Evolutionary conservation across 2,797 vertebrate species (phyloP).

Genomic region (Molothrus ater): DNA sequence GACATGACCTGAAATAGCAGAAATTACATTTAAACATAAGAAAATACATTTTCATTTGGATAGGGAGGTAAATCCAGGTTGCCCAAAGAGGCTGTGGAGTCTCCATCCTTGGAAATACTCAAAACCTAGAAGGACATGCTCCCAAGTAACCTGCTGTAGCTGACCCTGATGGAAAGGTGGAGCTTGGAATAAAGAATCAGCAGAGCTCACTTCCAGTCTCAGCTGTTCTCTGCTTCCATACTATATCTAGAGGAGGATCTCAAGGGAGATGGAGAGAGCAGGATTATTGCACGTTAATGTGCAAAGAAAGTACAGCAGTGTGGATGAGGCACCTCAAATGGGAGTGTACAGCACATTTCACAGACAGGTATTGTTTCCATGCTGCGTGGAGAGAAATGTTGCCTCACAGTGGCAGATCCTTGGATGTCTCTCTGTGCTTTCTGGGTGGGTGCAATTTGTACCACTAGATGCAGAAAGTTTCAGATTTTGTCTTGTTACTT

Average conservation of each 20-base stretch:
- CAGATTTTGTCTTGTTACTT: background rate
- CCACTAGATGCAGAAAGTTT: background rate
- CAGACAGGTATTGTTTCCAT: background rate
- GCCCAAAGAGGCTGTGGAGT: background rate
- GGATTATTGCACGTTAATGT: background rate
- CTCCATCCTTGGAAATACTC: background rate
- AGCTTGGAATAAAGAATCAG: background rate
- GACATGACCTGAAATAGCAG: background rate
- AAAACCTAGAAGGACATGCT: background rate
- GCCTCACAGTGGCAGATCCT: background rate
- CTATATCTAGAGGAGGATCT: background rate
- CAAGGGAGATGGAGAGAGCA: background rate
- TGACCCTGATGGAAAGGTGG: background rate
- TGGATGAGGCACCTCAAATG: background rate
- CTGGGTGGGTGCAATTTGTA: background rate
- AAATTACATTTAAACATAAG: background rate
- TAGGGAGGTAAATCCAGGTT: background rate
- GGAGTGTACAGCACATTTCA: background rate
- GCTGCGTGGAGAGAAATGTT: accelerated
- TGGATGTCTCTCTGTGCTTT: background rate
- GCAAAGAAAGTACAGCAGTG: background rate
- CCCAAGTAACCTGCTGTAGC: background rate
- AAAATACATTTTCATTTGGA: background rate
- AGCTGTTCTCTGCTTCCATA: background rate
- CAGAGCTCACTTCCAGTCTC: background rate